phyloP scores from a whole-genome alignment of 2,797 vertebrate species.

The Bovichtus variegatus region DNA sequence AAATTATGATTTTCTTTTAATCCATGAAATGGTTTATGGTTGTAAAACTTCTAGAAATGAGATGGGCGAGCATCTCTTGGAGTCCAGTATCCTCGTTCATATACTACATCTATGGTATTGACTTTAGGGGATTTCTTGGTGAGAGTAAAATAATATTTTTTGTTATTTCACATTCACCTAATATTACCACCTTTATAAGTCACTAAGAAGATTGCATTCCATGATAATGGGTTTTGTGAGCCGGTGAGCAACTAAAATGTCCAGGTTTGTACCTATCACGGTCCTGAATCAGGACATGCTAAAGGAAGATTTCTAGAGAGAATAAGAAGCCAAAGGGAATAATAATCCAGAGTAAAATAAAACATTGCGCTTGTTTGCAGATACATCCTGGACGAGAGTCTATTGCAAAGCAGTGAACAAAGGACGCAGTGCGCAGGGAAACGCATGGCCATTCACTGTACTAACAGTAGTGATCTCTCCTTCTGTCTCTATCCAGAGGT shows the following conservation, averaged over 20 bases:
- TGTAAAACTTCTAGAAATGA: background rate
- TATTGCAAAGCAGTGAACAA: conserved; percentile 15
- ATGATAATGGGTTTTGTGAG: background rate
- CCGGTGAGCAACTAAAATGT: background rate
- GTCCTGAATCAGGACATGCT: conserved; percentile 16
- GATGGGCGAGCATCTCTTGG: background rate
- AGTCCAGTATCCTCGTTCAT: background rate
- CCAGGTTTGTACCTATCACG: background rate
- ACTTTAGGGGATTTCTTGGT: background rate
- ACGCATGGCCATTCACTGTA: conserved; percentile 56
- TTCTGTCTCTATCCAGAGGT: conserved; percentile 40
- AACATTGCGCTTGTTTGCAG: conserved; percentile 23
- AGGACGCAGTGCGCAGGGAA: conserved; percentile 44
- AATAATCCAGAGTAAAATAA: conserved; percentile 14
- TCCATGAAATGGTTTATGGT: too few species aligned
- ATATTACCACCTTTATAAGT: background rate
- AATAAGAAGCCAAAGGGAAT: conserved; percentile 64
- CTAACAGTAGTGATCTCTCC: conserved; percentile 37
- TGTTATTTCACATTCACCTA: background rate
- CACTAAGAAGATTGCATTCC: background rate
- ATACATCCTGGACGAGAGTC: conserved; percentile 26
- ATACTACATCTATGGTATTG: background rate
- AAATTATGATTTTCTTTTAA: too few species aligned
- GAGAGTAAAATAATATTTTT: background rate
- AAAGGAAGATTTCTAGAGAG: conserved; percentile 22